phyloP scores from a whole-genome alignment of 2,113 vertebrate genomes.

The Polyodon spathula region DNA sequence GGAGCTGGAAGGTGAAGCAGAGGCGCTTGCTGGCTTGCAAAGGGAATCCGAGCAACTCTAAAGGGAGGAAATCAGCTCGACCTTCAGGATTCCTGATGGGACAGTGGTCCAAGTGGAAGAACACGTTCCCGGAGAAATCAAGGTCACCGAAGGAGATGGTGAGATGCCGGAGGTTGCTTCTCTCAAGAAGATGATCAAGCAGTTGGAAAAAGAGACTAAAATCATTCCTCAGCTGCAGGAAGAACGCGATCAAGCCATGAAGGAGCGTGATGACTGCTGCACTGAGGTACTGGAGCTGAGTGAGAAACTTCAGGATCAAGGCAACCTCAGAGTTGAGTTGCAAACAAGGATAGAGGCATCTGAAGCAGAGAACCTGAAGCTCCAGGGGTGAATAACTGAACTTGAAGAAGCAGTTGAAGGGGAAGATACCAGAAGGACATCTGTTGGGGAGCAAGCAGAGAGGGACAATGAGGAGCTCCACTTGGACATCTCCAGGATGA shows the following conservation, averaged over 20 bases:
- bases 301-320: conserved; percentile 35
- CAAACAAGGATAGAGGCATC: conserved; percentile 42
- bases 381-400: conserved; percentile 44
- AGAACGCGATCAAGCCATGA: conserved; percentile 19
- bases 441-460: conserved; percentile 29
- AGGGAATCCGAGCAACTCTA: background rate
- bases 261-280: conserved; percentile 33
- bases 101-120: background rate
- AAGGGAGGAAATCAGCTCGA: background rate
- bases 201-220: background rate
- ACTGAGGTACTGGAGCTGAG: conserved; percentile 29
- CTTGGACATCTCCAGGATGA: conserved; percentile 31
- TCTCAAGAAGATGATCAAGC: background rate
- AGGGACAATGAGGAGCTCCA: conserved; percentile 47
- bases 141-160: background rate
- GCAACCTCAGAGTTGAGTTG: conserved; percentile 24
- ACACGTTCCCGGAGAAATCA: conserved; percentile 1
- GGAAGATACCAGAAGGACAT: conserved; percentile 33
- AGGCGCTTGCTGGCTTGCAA: background rate
- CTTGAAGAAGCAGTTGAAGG: conserved; percentile 38
- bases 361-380: conserved; percentile 48
- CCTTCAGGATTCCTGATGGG: conserved; percentile 8
- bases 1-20: background rate
- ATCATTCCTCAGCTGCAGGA: background rate
- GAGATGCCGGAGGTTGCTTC: conserved; percentile 14